These are phyloP conservation scores for Lagopus muta DNA, from an alignment of 2,113 vertebrate genomes.

Conservation along the genomic window DNA sequence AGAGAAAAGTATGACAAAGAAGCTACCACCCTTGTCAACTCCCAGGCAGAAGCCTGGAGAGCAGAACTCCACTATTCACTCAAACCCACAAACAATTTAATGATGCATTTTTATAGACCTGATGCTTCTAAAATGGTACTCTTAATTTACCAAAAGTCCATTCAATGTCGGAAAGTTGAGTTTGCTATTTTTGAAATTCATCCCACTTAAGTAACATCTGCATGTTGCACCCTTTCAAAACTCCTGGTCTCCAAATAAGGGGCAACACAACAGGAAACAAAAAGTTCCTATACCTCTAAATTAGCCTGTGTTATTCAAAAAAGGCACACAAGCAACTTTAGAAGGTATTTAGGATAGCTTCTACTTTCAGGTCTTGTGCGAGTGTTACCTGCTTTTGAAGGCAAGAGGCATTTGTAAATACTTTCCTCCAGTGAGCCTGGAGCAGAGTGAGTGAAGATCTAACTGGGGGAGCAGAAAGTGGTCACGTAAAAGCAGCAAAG, in stretches of 20 bases:
- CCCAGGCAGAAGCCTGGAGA: neutral
- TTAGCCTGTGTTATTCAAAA: neutral
- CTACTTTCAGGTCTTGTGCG: neutral
- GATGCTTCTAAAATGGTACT: neutral
- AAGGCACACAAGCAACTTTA: neutral
- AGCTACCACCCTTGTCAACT: neutral
- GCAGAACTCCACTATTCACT: fast-evolving
- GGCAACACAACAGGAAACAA: neutral
- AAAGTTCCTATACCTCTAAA: fast-evolving
- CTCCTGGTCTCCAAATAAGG: neutral
- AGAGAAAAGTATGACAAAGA: neutral
- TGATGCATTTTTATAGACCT: neutral
- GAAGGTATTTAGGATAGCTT: neutral
- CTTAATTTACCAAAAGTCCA: neutral
- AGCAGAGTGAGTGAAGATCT: neutral
- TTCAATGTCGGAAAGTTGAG: neutral
- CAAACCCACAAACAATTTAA: fast-evolving
- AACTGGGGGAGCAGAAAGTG: neutral
- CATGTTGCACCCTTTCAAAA: neutral
- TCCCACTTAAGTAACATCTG: neutral
- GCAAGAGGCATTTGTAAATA: fast-evolving
- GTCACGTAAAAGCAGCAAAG: neutral
- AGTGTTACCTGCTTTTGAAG: neutral
- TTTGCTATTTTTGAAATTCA: neutral
- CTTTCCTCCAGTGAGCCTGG: neutral